A percentile compares a stretch with the other conserved stretches of the same genome.
These are phyloP conservation scores for Bombycilla garrulus DNA, from an alignment of 2,113 vertebrate species.

Conservation along the genomic window DNA sequence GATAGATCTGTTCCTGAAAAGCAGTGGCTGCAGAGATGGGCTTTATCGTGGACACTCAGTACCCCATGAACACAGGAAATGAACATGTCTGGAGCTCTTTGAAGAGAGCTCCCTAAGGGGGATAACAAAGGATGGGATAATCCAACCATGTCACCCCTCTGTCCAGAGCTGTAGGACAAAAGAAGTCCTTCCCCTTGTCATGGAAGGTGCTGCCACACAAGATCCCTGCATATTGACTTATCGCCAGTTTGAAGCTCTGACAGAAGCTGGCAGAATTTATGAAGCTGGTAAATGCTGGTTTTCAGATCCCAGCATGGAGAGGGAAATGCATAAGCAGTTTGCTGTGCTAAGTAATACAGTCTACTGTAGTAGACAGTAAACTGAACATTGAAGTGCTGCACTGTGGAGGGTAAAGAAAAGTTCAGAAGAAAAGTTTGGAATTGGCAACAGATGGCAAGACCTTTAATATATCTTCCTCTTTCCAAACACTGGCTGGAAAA, in stretches of 20 bases:
- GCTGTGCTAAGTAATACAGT: neutral
- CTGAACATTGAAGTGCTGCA: neutral
- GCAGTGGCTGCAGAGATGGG: neutral
- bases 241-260: neutral
- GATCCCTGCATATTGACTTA: neutral
- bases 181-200: neutral
- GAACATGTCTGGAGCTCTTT: neutral
- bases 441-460: neutral
- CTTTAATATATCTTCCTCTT: neutral
- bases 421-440: neutral
- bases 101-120: neutral
- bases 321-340: neutral
- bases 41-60: neutral
- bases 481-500: neutral
- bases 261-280: neutral
- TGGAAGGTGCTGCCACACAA: neutral
- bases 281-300: neutral
- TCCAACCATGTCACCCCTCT: neutral
- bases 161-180: neutral
- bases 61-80: accelerated
- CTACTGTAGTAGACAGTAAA: neutral
- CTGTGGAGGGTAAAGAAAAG: neutral
- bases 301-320: neutral
- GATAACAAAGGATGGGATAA: neutral
- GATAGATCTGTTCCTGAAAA: neutral